Evolutionary conservation across 92 coral and sea anemone genomes (phyloP), one percentile per base, ranked within the genome.

Genomic region (Parazoanthus darwini): DNA sequence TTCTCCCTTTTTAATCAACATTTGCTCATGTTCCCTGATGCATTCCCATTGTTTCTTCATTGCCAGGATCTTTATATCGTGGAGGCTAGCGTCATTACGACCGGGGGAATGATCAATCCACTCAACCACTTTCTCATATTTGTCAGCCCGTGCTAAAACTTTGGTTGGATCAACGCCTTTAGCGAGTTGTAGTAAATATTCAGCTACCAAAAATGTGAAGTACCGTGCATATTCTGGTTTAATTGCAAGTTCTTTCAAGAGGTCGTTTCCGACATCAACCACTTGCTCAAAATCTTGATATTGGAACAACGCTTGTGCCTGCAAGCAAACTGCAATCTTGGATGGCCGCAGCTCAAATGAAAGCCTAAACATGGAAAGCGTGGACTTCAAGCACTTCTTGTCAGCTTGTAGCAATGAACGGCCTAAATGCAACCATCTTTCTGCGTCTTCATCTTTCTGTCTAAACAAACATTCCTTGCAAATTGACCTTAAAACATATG

Each of bases 251-350:
- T 35, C 38, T 5, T n/a, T 42, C 20, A 83, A 18, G 14, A 83
- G 9, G 3, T 66, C 37, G 6, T 39, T 83, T 20, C 87, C 87
- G 23, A 48, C 36, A 22, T 38, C 2, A 3, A 67, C 29, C 87
- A 83, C 8, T 35, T 39, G 78, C 18, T 13, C 87, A 66, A 4
- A 39, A 35, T 83, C 58, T 35, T 68, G 74, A 66, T 78, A 83
- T 14, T 83, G 76, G 78, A 83, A 83, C 3, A 83, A 78, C 35
- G 87, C 87, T 76, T 59, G 87, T 14, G 87, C 78, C 7, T 59
- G 87, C 20, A 39, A 15, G 1, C 25, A 35, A 39, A 59, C 8
- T 43, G 87, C 76, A 20, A 65, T 83, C 66, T 83, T 68, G 36
- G 78, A 83, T 20, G 87, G 87, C 8, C 35, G 7, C 76, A 83